Percentiles rank a stretch among this genome's conserved stretches.
phyloP scores from a whole-genome alignment of 2,888 invertebrate genomes.

The Microctonus hyperodae region DNA sequence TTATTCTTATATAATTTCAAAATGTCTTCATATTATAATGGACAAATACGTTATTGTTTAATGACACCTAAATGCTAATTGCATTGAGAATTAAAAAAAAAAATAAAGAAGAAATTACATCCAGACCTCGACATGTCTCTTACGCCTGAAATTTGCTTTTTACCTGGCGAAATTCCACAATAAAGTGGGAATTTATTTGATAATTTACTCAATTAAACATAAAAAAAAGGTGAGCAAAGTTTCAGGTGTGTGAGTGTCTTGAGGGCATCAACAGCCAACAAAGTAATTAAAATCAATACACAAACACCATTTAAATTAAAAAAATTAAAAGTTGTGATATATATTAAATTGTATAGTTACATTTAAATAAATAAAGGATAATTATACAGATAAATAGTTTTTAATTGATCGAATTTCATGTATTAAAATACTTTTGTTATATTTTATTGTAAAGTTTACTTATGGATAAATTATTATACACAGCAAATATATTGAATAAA shows the following conservation, averaged over 20 bases:
- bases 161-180: constrained; percentile 54
- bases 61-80: neutral
- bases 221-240: constrained; percentile 61
- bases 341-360: no score
- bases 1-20: no score
- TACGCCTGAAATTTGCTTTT: constrained; percentile 63
- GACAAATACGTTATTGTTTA: neutral
- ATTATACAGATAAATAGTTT: no score
- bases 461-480: no score
- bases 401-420: no score
- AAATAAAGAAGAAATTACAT: neutral
- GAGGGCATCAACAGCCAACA: constrained; percentile 40
- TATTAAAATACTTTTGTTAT: no score
- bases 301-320: neutral
- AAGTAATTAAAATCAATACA: neutral
- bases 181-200: constrained; percentile 45
- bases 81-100: neutral
- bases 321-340: neutral
- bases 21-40: neutral
- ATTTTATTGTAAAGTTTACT: no score
- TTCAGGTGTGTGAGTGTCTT: constrained; percentile 62
- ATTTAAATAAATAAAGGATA: no score
- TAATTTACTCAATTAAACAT: constrained; percentile 35
- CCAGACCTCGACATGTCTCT: constrained; percentile 53
- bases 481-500: no score